These are phyloP conservation scores for Nipponacmea schrenckii DNA, from an alignment of 2,888 invertebrate species.

Conservation along the genomic window DNA sequence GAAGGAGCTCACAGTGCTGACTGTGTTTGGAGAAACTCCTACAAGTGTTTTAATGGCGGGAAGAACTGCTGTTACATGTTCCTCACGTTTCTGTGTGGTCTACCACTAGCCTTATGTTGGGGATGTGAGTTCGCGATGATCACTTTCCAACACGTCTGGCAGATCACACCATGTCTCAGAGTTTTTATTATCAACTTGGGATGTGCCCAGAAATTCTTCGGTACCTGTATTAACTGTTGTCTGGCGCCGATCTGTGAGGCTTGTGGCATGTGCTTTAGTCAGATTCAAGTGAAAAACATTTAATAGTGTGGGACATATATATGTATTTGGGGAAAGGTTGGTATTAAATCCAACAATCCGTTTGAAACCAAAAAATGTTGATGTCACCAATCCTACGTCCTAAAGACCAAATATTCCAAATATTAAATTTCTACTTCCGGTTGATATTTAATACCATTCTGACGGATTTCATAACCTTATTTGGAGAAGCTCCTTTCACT, in stretches of 20 bases:
- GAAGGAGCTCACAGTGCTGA: slow-evolving; percentile 69
- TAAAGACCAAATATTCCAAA: no score
- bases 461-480: no score
- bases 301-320: no score
- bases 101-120: slow-evolving; percentile 75
- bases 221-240: slow-evolving; percentile 70
- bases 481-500: no score
- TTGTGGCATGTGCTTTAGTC: slow-evolving; percentile 41
- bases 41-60: slow-evolving; percentile 74
- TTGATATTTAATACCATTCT: no score
- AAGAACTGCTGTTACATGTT: slow-evolving; percentile 78
- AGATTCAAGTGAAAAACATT: slow-evolving; percentile 17
- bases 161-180: slow-evolving; percentile 76
- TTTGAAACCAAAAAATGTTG: no score
- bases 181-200: slow-evolving; percentile 73
- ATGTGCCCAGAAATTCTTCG: slow-evolving; percentile 58
- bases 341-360: no score
- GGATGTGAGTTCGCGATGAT: slow-evolving; percentile 68
- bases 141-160: slow-evolving; percentile 77
- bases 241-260: slow-evolving; percentile 76
- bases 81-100: slow-evolving; percentile 76
- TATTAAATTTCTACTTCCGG: no score
- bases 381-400: no score
- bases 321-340: no score
- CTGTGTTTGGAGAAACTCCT: slow-evolving; percentile 78